Evolutionary conservation across 2,113 vertebrate species (phyloP).

Genomic region (Geococcyx californianus): DNA sequence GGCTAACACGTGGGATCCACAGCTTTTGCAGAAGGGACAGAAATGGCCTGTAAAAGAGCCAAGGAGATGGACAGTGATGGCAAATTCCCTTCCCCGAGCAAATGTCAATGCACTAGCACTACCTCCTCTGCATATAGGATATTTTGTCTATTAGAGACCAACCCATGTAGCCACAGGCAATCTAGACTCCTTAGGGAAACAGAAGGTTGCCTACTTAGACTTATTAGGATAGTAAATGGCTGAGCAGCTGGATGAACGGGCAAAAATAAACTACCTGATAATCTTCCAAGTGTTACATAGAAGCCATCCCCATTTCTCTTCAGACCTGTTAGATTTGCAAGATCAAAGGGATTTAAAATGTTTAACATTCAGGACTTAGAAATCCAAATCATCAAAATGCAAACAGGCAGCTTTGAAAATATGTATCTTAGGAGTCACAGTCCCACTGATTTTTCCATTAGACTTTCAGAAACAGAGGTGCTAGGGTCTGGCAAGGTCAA

Average conservation of each 20-base stretch:
- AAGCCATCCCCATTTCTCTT: neutral
- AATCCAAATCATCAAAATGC: neutral
- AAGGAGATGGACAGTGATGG: neutral
- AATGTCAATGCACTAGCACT: neutral
- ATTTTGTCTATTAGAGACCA: slow-evolving; percentile 39
- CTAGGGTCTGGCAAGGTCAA: neutral
- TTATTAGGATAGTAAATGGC: slow-evolving; percentile 58
- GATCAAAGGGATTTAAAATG: slow-evolving; percentile 15
- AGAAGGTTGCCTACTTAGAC: slow-evolving; percentile 65
- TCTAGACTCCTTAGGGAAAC: slow-evolving; percentile 59
- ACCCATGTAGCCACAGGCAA: slow-evolving; percentile 12
- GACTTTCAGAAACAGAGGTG: neutral
- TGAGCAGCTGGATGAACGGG: slow-evolving; percentile 60
- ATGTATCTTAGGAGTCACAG: neutral
- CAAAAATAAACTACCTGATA: slow-evolving; percentile 60
- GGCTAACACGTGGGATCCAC: accelerated
- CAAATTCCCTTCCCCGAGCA: neutral
- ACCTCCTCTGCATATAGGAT: neutral
- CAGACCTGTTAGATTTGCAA: slow-evolving; percentile 5
- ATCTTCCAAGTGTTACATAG: slow-evolving; percentile 41
- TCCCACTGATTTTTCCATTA: neutral
- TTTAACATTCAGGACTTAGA: neutral
- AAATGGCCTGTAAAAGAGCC: neutral
- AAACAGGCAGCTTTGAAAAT: neutral
- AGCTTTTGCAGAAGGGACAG: neutral